Conservation (phyloP, 2,888 invertebrate species). For the Dorcus hopei region DNA sequence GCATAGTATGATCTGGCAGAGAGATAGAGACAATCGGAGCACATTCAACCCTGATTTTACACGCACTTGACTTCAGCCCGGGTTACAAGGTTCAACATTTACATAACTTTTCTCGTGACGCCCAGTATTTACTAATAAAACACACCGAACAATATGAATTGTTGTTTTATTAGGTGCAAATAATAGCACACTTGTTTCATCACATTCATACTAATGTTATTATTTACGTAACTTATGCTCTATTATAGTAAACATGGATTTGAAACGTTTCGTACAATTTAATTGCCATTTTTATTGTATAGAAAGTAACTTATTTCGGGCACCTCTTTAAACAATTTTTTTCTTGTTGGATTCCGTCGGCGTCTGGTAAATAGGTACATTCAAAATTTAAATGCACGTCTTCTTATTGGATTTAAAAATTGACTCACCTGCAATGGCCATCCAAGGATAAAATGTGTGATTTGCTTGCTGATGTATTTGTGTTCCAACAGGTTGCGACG, state of each 20-base stretch:
- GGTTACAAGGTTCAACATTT: conserved; percentile 40
- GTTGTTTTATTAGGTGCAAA: conserved; percentile 16
- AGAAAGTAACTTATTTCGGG: too few species aligned
- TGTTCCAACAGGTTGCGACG: conserved; percentile 72
- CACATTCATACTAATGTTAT: conserved; percentile 1
- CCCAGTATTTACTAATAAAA: conserved; percentile 26
- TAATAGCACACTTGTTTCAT: conserved; percentile 19
- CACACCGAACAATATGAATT: conserved; percentile 12
- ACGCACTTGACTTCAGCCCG: conserved; percentile 56
- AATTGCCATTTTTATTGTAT: neutral
- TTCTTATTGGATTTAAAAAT: too few species aligned
- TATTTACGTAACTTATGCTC: too few species aligned
- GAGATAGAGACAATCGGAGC: conserved; percentile 41
- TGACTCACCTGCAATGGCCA: conserved; percentile 95
- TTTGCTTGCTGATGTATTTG: conserved; percentile 87
- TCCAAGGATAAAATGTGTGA: conserved; percentile 97
- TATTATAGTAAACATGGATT: too few species aligned
- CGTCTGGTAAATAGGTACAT: too few species aligned
- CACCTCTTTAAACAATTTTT: too few species aligned
- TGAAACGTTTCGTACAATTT: neutral
- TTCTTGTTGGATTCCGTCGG: too few species aligned
- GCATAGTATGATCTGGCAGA: conserved; percentile 30
- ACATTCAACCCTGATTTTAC: conserved; percentile 56
- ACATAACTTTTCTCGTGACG: conserved; percentile 39
- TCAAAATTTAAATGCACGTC: neutral